These are phyloP conservation scores for Tragelaphus buxtoni DNA, from an alignment of 2,113 vertebrate genomes.

Conservation along the genomic window DNA sequence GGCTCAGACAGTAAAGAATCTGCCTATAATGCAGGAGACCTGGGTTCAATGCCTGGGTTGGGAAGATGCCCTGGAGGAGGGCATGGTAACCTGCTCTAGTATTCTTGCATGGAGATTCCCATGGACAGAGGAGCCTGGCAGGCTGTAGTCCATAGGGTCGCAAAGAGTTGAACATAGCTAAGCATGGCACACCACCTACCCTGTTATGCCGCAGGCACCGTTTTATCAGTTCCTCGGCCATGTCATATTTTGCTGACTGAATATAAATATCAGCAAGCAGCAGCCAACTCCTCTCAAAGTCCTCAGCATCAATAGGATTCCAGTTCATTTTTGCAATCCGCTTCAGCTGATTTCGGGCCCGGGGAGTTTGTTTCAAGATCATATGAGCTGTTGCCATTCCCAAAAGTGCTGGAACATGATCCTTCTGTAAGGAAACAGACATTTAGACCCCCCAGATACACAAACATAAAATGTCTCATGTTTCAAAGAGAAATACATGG, in stretches of 20 bases:
- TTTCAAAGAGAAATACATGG: neutral
- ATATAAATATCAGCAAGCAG: slow-evolving; percentile 98
- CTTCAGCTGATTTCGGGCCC: slow-evolving; percentile 96
- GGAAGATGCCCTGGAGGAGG: neutral
- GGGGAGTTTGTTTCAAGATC: slow-evolving; percentile 96
- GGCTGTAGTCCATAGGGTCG: neutral
- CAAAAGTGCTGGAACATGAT: slow-evolving; percentile 93
- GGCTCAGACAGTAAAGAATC: neutral
- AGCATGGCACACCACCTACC: slow-evolving; percentile 74
- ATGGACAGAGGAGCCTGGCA: neutral
- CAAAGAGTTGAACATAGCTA: neutral
- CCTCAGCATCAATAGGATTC: slow-evolving; percentile 94
- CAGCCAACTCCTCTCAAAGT: slow-evolving; percentile 98
- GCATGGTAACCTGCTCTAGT: neutral
- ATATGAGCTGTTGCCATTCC: slow-evolving; percentile 97
- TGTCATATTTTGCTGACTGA: slow-evolving; percentile 96
- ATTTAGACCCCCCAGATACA: neutral
- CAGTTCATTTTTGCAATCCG: slow-evolving; percentile 97
- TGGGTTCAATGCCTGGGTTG: neutral
- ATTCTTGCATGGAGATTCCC: neutral
- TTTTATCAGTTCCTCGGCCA: slow-evolving; percentile 92
- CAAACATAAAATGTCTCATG: neutral
- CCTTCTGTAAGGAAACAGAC: slow-evolving; percentile 85
- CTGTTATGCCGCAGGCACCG: slow-evolving; percentile 93
- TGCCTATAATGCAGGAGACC: neutral